phyloP scores from a whole-genome alignment of 2,797 vertebrate genomes.

The Siniperca obscura region DNA sequence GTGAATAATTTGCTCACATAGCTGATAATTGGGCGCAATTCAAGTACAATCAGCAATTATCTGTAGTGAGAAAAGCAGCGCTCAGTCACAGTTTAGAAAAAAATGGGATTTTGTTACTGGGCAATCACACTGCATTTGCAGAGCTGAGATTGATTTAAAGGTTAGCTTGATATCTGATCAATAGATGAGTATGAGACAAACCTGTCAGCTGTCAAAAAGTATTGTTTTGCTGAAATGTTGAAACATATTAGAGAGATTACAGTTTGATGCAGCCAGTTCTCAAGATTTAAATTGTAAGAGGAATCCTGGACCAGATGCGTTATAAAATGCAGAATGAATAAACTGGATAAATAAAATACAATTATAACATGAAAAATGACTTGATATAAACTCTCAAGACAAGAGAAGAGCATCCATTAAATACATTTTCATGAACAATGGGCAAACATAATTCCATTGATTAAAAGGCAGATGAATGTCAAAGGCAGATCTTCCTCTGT shows the following conservation, averaged over 20 bases:
- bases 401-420: conserved; percentile 28
- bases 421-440: conserved; percentile 4
- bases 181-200: conserved; percentile 36
- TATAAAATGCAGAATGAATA: background rate
- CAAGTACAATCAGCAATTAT: conserved; percentile 53
- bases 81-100: conserved; percentile 26
- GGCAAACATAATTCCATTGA: conserved; percentile 17
- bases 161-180: conserved; percentile 45
- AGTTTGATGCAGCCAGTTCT: conserved; percentile 10
- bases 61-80: conserved; percentile 18
- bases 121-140: conserved; percentile 26
- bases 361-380: background rate
- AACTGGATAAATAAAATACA: conserved; percentile 12
- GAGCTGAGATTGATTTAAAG: conserved; percentile 33
- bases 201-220: background rate
- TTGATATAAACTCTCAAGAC: background rate
- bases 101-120: conserved; percentile 10
- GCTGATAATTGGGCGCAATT: conserved; percentile 54
- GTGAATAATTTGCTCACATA: conserved; percentile 49
- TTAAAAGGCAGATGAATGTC: conserved; percentile 35
- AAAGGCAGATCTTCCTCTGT: conserved; percentile 34
- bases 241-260: conserved; percentile 12
- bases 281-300: conserved; percentile 12
- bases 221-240: conserved; percentile 16
- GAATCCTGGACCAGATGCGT: conserved; percentile 6